Evolutionary conservation across 2,113 vertebrate genomes (phyloP).

Genomic region (Illadopsis cleaveri): DNA sequence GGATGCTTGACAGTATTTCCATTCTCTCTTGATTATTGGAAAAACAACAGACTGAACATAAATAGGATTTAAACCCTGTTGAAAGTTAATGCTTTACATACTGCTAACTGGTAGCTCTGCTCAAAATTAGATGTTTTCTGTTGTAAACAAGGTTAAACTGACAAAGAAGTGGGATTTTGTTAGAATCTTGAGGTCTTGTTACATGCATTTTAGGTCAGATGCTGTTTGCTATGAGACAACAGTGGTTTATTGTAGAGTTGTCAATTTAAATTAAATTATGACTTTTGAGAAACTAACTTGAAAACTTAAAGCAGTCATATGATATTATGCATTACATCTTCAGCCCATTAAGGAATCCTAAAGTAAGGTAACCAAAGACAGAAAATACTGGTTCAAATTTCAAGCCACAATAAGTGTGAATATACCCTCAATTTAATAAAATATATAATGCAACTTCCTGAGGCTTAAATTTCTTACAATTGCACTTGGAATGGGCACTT

Average conservation of each 20-base stretch:
- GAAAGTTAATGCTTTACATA: slow-evolving; percentile 54
- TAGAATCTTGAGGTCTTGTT: slow-evolving; percentile 81
- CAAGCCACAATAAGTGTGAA: slow-evolving; percentile 90
- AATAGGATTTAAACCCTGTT: slow-evolving; percentile 46
- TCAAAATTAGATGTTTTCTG: slow-evolving; percentile 71
- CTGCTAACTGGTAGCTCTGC: slow-evolving; percentile 63
- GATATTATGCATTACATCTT: slow-evolving; percentile 87
- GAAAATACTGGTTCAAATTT: slow-evolving; percentile 95
- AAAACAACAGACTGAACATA: slow-evolving; percentile 44
- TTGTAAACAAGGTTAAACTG: slow-evolving; percentile 81
- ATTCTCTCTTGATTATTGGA: slow-evolving; percentile 41
- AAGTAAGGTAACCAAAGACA: slow-evolving; percentile 92
- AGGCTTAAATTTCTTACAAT: slow-evolving; percentile 92
- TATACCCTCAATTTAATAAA: slow-evolving; percentile 98
- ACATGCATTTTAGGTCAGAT: slow-evolving; percentile 82
- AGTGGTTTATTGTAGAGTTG: slow-evolving; percentile 87
- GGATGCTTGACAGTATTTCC: slow-evolving; percentile 12
- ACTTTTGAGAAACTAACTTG: slow-evolving; percentile 89
- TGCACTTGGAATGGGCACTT: slow-evolving; percentile 86
- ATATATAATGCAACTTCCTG: slow-evolving; percentile 93
- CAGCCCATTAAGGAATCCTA: slow-evolving; percentile 89
- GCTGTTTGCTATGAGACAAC: slow-evolving; percentile 77
- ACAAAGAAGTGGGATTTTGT: slow-evolving; percentile 75
- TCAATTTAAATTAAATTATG: slow-evolving; percentile 93
- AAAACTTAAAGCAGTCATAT: slow-evolving; percentile 86